Evolutionary conservation across 2,888 invertebrate species (phyloP).

Genomic region (Nipponacmea schrenckii): DNA sequence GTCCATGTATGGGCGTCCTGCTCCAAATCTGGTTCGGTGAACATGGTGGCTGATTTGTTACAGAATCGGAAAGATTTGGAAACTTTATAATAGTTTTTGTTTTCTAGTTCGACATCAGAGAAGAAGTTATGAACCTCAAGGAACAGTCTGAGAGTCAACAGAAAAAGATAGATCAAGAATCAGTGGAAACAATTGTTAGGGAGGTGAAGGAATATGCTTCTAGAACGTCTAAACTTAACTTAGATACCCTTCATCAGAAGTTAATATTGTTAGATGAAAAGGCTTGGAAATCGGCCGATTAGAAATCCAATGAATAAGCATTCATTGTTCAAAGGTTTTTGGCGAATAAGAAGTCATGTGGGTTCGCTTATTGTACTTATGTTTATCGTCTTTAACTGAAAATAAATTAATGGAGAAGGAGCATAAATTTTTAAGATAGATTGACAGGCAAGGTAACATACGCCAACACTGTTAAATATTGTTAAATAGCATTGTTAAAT

Average conservation of each 20-base stretch:
- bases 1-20: no score
- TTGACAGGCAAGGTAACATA: no score
- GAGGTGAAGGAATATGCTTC: no score
- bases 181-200: not conserved
- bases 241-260: not conserved
- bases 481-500: no score
- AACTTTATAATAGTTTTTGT: not conserved
- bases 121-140: not conserved
- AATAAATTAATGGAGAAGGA: not conserved
- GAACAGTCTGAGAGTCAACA: not conserved
- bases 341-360: not conserved
- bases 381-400: not conserved
- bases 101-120: no score
- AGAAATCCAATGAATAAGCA: not conserved
- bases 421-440: not conserved
- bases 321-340: not conserved
- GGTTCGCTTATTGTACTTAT: not conserved
- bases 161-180: not conserved
- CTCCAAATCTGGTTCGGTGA: no score
- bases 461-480: no score
- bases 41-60: no score
- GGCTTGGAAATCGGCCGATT: not conserved
- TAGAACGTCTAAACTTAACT: not conserved
- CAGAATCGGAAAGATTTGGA: not conserved
- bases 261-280: not conserved